Conservation (phyloP, 2,113 vertebrate species). For the Aldabrachelys gigantea region DNA sequence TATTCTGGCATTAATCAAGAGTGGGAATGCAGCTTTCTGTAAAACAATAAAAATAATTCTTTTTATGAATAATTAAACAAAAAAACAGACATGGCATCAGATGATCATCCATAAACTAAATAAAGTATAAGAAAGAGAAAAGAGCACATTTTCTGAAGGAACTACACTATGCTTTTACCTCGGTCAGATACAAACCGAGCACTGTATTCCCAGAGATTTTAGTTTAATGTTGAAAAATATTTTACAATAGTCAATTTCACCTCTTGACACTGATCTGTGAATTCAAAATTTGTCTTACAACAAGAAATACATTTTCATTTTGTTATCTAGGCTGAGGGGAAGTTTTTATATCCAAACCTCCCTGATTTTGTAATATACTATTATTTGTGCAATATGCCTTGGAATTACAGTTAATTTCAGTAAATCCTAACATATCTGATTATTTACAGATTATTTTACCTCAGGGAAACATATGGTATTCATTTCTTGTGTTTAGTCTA, state of each 20-base stretch:
- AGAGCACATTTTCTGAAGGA: not conserved
- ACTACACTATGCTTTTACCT: not conserved
- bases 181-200: not conserved
- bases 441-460: slow-evolving; percentile 67
- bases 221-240: not conserved
- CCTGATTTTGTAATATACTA: slow-evolving; percentile 40
- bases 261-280: not conserved
- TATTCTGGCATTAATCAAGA: not conserved
- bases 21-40: not conserved
- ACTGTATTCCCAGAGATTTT: slow-evolving; percentile 10
- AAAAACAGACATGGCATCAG: not conserved
- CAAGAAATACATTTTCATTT: not conserved
- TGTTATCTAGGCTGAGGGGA: not conserved
- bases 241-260: slow-evolving; percentile 25
- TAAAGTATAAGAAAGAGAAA: not conserved
- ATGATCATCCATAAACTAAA: not conserved
- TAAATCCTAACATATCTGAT: slow-evolving; percentile 59
- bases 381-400: slow-evolving; percentile 57
- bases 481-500: slow-evolving; percentile 59
- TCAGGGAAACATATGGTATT: slow-evolving; percentile 48
- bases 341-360: slow-evolving; percentile 44
- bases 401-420: slow-evolving; percentile 51
- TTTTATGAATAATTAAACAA: not conserved
- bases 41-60: not conserved
- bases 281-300: not conserved